Conservation (phyloP, 2,888 invertebrate species). For the Pinctada fucata region DNA sequence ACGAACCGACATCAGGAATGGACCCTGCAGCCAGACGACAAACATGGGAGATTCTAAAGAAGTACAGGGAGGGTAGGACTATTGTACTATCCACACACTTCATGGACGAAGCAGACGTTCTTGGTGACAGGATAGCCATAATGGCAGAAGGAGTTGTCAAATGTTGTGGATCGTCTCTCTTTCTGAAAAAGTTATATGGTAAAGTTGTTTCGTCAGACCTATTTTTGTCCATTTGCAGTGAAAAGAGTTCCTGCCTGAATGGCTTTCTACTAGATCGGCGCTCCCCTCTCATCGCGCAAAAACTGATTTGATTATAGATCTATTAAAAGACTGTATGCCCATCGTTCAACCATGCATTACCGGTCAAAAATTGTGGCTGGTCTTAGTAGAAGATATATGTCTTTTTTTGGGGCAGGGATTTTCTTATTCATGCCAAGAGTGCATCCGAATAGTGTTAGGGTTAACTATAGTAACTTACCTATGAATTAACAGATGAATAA, state of each 20-base stretch:
- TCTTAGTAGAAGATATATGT: too few species aligned
- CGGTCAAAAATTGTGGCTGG: too few species aligned
- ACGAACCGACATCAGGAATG: slow-evolving; percentile 79
- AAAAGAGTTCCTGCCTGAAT: too few species aligned
- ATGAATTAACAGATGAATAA: too few species aligned
- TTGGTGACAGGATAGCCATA: slow-evolving; percentile 91
- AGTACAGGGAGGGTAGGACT: slow-evolving; percentile 82
- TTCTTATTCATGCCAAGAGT: too few species aligned
- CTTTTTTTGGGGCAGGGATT: too few species aligned
- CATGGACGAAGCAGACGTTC: slow-evolving; percentile 92
- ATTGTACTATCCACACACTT: slow-evolving; percentile 86
- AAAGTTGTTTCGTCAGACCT: not conserved
- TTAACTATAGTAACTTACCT: too few species aligned
- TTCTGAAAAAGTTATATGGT: slow-evolving; percentile 88
- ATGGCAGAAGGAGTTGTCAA: slow-evolving; percentile 88
- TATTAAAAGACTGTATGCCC: not conserved
- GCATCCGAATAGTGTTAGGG: too few species aligned
- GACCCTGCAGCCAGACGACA: slow-evolving; percentile 80
- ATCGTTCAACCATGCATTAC: not conserved
- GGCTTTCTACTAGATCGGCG: too few species aligned
- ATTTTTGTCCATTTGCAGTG: too few species aligned
- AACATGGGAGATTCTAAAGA: slow-evolving; percentile 86
- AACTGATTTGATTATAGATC: not conserved
- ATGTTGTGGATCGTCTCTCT: slow-evolving; percentile 86
- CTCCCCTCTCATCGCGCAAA: too few species aligned